Percentiles rank a stretch among this genome's conserved stretches.
These are phyloP conservation scores for Pseudopleuronectes americanus DNA, from an alignment of 2,797 vertebrate genomes.

Conservation along the genomic window DNA sequence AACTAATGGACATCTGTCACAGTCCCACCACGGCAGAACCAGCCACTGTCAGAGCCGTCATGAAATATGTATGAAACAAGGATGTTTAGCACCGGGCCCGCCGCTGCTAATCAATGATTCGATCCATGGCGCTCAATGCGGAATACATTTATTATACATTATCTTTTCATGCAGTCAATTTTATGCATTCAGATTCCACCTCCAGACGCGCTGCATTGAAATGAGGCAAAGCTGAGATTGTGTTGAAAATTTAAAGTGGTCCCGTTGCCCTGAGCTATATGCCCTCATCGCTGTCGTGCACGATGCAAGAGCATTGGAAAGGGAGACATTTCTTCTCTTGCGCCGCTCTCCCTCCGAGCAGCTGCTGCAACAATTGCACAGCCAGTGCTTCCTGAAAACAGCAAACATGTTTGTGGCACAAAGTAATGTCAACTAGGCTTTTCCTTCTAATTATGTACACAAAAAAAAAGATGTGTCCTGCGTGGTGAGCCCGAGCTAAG, in stretches of 20 bases:
- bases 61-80: slow-evolving; percentile 87
- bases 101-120: slow-evolving; percentile 80
- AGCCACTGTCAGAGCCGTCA: slow-evolving; percentile 68
- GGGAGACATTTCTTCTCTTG: slow-evolving; percentile 43
- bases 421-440: slow-evolving; percentile 57
- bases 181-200: slow-evolving; percentile 76
- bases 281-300: slow-evolving; percentile 64
- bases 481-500: slow-evolving; percentile 71
- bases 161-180: slow-evolving; percentile 78
- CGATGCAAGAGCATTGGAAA: slow-evolving; percentile 49
- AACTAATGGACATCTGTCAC: slow-evolving; percentile 87
- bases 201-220: slow-evolving; percentile 67
- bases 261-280: slow-evolving; percentile 68
- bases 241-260: slow-evolving; percentile 78
- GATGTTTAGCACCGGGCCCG: slow-evolving; percentile 69
- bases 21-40: slow-evolving; percentile 78
- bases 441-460: slow-evolving; percentile 59
- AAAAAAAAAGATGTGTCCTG: slow-evolving; percentile 40
- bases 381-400: slow-evolving; percentile 40
- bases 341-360: slow-evolving; percentile 14
- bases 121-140: slow-evolving; percentile 62
- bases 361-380: slow-evolving; percentile 43
- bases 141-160: slow-evolving; percentile 81
- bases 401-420: slow-evolving; percentile 59
- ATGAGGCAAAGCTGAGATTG: slow-evolving; percentile 70